phyloP scores from a whole-genome alignment of 2,113 vertebrate species.

The Lasiurus cinereus region DNA sequence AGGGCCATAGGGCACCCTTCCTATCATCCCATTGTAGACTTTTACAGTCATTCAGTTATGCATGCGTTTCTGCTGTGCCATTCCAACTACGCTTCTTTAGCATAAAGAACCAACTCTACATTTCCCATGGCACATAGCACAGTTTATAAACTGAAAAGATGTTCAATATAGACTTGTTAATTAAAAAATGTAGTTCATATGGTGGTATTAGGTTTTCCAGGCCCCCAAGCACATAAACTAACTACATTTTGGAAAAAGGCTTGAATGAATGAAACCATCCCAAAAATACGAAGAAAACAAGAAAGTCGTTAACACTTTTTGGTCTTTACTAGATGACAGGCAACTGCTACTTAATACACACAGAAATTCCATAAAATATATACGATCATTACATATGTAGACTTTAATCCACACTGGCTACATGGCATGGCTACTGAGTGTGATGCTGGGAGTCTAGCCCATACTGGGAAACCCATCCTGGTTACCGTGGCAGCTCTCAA shows the following conservation, averaged over 20 bases:
- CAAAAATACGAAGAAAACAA: not conserved
- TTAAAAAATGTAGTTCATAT: not conserved
- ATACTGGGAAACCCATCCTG: not conserved
- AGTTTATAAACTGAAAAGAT: not conserved
- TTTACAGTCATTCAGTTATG: not conserved
- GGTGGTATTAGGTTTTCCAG: not conserved
- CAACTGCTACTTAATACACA: not conserved
- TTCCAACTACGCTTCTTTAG: not conserved
- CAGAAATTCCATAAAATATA: not conserved
- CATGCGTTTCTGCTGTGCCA: not conserved
- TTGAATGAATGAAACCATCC: not conserved
- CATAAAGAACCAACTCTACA: not conserved
- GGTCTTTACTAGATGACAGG: not conserved
- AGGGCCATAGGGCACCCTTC: not conserved
- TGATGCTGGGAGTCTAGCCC: not conserved
- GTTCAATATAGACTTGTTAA: not conserved
- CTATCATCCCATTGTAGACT: not conserved
- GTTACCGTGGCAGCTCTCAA: too few relatives aligned
- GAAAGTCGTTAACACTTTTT: not conserved
- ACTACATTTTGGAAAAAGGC: not conserved
- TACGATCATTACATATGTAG: not conserved
- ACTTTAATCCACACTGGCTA: not conserved
- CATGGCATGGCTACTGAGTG: rapidly evolving
- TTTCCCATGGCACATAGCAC: not conserved
- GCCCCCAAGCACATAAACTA: not conserved